phyloP scores from a whole-genome alignment of 2,888 invertebrate species.

The Heliconius hortense region DNA sequence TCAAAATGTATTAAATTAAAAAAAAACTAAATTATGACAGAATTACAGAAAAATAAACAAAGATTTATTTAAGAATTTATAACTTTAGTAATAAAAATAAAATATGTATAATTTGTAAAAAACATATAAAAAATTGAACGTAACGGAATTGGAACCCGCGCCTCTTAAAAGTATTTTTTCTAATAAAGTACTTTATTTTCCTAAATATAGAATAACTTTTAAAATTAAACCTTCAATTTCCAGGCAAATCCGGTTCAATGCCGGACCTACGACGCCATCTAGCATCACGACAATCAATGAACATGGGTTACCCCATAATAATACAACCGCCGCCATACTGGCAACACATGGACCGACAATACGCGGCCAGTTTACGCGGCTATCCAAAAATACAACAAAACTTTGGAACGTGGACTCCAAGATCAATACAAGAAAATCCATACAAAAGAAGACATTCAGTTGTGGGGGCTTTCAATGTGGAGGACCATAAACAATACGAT shows the following conservation, averaged over 20 bases:
- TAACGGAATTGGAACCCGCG: too few relatives aligned
- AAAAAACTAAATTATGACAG: neutral
- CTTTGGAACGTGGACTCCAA: constrained; percentile 76
- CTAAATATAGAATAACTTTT: neutral
- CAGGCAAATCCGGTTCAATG: constrained; percentile 79
- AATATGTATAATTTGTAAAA: too few relatives aligned
- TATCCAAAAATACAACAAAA: constrained; percentile 66
- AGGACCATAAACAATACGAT: constrained; percentile 73
- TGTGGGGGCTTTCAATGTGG: constrained; percentile 74
- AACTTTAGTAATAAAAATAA: too few relatives aligned
- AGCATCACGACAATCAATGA: constrained; percentile 68
- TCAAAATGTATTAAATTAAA: neutral
- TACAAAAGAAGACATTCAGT: constrained; percentile 80
- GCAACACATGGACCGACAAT: constrained; percentile 73
- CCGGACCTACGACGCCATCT: constrained; percentile 75
- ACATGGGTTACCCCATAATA: constrained; percentile 66
- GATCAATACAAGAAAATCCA: constrained; percentile 74
- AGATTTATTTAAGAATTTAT: too few relatives aligned
- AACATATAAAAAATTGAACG: too few relatives aligned
- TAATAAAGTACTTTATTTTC: neutral
- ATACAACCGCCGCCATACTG: constrained; percentile 74
- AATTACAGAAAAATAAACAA: too few relatives aligned
- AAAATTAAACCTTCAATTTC: neutral
- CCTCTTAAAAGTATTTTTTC: neutral
- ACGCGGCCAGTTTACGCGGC: constrained; percentile 72